These are phyloP conservation scores for Leguminivora glycinivorella DNA, from an alignment of 1,140 invertebrate genomes.

Conservation along the genomic window DNA sequence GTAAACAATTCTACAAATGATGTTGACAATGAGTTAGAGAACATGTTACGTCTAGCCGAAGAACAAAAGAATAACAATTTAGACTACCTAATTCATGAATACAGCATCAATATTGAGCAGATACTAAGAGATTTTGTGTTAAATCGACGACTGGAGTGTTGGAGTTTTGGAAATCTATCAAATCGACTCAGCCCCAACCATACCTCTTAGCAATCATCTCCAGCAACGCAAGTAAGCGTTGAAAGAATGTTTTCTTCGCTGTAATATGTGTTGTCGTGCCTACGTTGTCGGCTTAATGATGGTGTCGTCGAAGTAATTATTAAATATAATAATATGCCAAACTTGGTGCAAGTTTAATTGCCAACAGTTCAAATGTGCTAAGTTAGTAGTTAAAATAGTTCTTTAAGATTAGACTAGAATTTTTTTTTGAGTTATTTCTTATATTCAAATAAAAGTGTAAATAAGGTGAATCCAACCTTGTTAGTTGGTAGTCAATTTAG, in stretches of 20 bases:
- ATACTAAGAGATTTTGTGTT: not conserved
- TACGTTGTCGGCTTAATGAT: not conserved
- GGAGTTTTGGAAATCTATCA: not conserved
- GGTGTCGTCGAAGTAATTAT: not conserved
- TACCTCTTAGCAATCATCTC: not conserved
- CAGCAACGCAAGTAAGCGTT: not conserved
- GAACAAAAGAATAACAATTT: not conserved
- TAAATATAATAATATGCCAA: too few relatives aligned
- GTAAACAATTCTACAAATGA: not conserved
- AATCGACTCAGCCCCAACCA: too few relatives aligned
- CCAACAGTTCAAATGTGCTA: too few relatives aligned
- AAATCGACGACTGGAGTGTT: not conserved
- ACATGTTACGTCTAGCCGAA: not conserved
- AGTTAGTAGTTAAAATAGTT: too few relatives aligned
- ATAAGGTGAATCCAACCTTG: too few relatives aligned
- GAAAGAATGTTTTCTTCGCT: not conserved
- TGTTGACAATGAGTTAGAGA: not conserved
- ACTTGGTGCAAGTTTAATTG: too few relatives aligned
- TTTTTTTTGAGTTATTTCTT: too few relatives aligned
- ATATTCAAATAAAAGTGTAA: too few relatives aligned
- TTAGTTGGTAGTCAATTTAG: too few relatives aligned
- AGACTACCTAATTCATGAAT: not conserved
- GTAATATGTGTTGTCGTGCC: not conserved
- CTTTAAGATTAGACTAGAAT: too few relatives aligned
- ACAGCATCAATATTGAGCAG: not conserved